Evolutionary conservation across 1,140 invertebrate genomes (phyloP).

Genomic region (Periplaneta americana): DNA sequence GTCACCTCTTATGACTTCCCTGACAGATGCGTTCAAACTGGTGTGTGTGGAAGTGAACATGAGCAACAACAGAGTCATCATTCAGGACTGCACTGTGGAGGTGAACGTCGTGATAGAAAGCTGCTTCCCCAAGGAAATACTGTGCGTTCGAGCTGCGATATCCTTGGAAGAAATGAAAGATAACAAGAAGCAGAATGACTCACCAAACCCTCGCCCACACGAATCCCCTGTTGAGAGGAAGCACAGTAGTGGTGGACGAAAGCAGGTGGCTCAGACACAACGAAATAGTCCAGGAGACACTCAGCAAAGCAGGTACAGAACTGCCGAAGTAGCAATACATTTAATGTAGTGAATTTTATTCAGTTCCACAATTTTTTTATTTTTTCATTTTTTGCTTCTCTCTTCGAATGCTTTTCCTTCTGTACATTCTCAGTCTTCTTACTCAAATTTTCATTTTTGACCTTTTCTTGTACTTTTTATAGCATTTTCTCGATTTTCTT

Average conservation of each 20-base stretch:
- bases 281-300: neutral
- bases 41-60: slow-evolving; percentile 3
- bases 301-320: neutral
- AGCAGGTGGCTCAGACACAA: neutral
- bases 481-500: too few species aligned
- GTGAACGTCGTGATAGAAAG: slow-evolving; percentile 51
- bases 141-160: slow-evolving; percentile 44
- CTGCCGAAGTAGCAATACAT: too few species aligned
- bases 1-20: neutral
- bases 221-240: neutral
- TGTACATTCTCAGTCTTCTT: too few species aligned
- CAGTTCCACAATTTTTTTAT: too few species aligned
- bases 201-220: neutral
- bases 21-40: slow-evolving; percentile 5
- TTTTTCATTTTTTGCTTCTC: too few species aligned
- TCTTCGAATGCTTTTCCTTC: too few species aligned
- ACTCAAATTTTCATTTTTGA: too few species aligned
- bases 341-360: too few species aligned
- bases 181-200: neutral
- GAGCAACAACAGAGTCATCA: slow-evolving; percentile 27
- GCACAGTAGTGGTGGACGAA: neutral
- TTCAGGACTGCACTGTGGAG: slow-evolving; percentile 50
- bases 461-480: too few species aligned
- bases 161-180: slow-evolving; percentile 38
- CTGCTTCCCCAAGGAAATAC: slow-evolving; percentile 51